Evolutionary conservation across 2,888 invertebrate genomes (phyloP).

Genomic region (Phania funesta): DNA sequence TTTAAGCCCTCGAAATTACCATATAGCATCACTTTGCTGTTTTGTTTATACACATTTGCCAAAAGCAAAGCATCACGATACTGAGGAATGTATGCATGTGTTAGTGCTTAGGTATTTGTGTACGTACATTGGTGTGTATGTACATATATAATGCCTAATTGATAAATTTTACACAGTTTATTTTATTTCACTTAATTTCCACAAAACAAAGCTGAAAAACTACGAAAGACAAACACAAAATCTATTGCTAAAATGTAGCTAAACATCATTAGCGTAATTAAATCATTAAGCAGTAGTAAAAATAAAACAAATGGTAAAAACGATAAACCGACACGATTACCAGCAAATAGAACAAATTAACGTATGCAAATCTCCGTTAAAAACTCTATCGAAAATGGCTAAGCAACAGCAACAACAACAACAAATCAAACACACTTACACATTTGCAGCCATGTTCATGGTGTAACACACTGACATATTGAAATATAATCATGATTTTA

Average conservation of each 20-base stretch:
- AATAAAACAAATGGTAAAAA: constrained; percentile 10
- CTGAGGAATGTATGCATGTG: neutral
- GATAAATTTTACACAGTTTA: constrained; percentile 53
- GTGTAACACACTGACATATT: neutral
- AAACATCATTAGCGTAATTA: constrained; percentile 65
- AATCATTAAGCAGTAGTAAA: constrained; percentile 57
- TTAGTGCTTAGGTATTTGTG: neutral
- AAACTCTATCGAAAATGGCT: constrained; percentile 66
- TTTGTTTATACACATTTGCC: neutral
- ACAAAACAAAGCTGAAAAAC: neutral
- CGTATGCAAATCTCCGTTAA: constrained; percentile 68
- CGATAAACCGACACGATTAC: constrained; percentile 56
- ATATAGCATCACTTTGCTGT: neutral
- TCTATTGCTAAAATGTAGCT: constrained; percentile 54
- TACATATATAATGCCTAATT: constrained; percentile 24
- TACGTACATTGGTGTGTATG: neutral
- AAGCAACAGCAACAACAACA: constrained; percentile 34
- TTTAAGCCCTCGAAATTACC: neutral
- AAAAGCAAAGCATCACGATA: neutral
- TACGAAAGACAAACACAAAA: constrained; percentile 39
- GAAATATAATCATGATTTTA: constrained; percentile 26
- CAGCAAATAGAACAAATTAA: constrained; percentile 63
- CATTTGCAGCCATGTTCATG: neutral
- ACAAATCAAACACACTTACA: constrained; percentile 19
- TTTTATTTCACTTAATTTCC: constrained; percentile 48